These are phyloP conservation scores for Spodoptera picta DNA, from an alignment of 2,888 invertebrate genomes.

Conservation along the genomic window DNA sequence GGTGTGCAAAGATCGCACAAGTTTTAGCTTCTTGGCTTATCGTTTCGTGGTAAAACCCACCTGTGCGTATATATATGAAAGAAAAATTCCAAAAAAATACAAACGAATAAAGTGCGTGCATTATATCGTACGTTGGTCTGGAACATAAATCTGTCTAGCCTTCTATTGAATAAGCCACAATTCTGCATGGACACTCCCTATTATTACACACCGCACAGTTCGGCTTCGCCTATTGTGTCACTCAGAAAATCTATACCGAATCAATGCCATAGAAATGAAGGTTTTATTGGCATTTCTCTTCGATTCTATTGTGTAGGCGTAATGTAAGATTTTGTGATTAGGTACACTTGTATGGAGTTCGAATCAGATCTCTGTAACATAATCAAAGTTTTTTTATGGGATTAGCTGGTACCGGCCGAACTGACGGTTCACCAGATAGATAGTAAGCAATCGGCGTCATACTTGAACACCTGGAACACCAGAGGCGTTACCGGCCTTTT, in stretches of 20 bases:
- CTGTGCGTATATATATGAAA: constrained; percentile 9
- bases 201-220: constrained; percentile 62
- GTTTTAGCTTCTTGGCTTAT: neutral
- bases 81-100: constrained; percentile 12
- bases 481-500: no score
- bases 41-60: constrained; percentile 8
- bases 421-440: no score
- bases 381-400: no score
- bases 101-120: constrained; percentile 50
- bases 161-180: constrained; percentile 56
- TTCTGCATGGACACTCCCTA: constrained; percentile 64
- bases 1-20: constrained; percentile 5
- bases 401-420: no score
- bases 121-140: constrained; percentile 38
- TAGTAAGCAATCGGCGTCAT: no score
- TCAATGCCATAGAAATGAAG: constrained; percentile 39
- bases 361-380: no score
- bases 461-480: no score
- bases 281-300: constrained; percentile 25
- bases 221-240: constrained; percentile 61
- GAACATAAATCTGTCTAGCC: constrained; percentile 55
- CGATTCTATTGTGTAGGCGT: constrained; percentile 8
- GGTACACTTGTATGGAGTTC: no score
- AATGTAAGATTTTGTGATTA: neutral
- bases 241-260: constrained; percentile 61